Evolutionary conservation across 2,888 invertebrate species (phyloP), one percentile per base, ranked within the genome.

Genomic region (Tricholauxania praeusta): DNA sequence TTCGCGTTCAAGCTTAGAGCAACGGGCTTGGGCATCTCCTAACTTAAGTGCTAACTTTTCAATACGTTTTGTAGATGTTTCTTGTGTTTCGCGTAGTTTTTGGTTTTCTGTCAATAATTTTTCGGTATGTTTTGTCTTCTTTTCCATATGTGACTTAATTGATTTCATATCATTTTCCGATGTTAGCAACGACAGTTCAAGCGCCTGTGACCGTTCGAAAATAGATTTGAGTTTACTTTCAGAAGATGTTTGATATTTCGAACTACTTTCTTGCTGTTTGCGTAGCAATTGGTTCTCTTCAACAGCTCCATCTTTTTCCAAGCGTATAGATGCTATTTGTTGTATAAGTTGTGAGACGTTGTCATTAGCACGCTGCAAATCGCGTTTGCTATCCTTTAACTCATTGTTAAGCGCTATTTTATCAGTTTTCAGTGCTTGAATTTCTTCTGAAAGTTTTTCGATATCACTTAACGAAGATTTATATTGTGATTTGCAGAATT

Each of bases 21-120:
- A 72, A 7, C 71, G 78, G 7, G 80, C 82, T 59, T 82, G 82
- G 1, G 76, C 62, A n/a, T 83, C 82, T 1, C 82, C 83, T 12
- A 83, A 70, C 68, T 79, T 80, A 0, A 82, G 63, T 7, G 83
- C 81, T 39, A 80, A 70, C 64, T 81, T 82, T 72, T 83, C 81
- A 49, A 83, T 74, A 6, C 82, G 79, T 64, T 81, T 82, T 14
- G 72, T 79, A 2, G 77, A 73, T 2, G 49, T 59, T 15, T 77
- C 78, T 17, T 74, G 74, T 2, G 64, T 73, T 51, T 80, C 80
- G 15, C 73, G 75, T 12, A 80, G 65, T 39, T 79, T 81, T 7
- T 71, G 65, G 55, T 79, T 80, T 28, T 82, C 80, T 0, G 71
- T 15, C 17, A 71, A 62, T 4, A 80, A 53, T 74, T 80, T 76